A percentile compares a stretch with the other conserved stretches of the same genome.
phyloP scores from a whole-genome alignment of 2,113 vertebrate genomes.

The Excalfactoria chinensis region DNA sequence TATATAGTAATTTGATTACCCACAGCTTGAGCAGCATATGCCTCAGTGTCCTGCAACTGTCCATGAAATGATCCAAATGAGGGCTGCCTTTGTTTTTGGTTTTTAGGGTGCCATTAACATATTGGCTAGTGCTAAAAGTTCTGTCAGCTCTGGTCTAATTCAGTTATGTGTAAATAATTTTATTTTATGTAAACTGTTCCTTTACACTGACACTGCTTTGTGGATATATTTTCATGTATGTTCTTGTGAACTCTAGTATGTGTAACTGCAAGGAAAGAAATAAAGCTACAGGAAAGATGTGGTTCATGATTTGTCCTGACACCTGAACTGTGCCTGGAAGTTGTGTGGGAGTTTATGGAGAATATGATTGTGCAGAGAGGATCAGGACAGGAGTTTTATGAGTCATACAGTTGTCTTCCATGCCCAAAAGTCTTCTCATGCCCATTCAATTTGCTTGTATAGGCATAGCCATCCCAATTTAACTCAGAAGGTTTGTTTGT shows the following conservation, averaged over 20 bases:
- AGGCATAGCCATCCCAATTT: not conserved
- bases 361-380: not conserved
- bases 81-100: not conserved
- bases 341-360: not conserved
- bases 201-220: not conserved
- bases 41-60: not conserved
- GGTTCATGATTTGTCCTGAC: not conserved
- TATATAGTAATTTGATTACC: not conserved
- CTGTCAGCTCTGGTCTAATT: not conserved
- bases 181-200: not conserved
- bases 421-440: not conserved
- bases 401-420: not conserved
- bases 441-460: not conserved
- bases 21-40: not conserved
- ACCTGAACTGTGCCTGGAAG: not conserved
- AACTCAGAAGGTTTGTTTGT: not conserved
- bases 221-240: not conserved
- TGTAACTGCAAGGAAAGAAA: not conserved
- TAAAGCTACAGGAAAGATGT: not conserved
- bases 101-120: not conserved
- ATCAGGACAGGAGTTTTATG: not conserved
- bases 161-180: not conserved
- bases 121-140: constrained; percentile 5
- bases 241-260: not conserved
- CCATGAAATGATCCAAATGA: not conserved